These are phyloP conservation scores for Trachymyrmex septentrionalis DNA, from an alignment of 1,140 invertebrate species.

Conservation along the genomic window DNA sequence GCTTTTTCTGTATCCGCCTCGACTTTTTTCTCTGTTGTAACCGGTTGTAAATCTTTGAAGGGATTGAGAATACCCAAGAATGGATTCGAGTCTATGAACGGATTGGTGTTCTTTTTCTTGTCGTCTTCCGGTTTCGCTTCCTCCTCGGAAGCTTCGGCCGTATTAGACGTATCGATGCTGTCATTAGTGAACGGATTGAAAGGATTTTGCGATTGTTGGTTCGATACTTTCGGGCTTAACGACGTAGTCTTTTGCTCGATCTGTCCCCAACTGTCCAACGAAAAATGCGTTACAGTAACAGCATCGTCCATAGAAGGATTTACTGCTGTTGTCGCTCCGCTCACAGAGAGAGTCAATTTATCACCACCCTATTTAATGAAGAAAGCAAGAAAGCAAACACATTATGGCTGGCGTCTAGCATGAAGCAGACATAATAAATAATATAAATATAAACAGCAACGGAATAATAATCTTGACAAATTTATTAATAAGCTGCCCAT, in stretches of 20 bases:
- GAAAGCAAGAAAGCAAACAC: slow-evolving; percentile 81
- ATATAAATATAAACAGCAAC: slow-evolving; percentile 24
- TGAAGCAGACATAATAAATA: slow-evolving; percentile 54
- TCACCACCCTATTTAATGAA: slow-evolving; percentile 89
- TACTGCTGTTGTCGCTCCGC: slow-evolving; percentile 77
- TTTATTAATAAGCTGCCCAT: slow-evolving; percentile 20
- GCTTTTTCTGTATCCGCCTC: slow-evolving; percentile 74
- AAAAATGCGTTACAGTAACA: slow-evolving; percentile 86
- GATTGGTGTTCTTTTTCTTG: slow-evolving; percentile 86
- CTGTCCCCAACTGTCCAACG: slow-evolving; percentile 85
- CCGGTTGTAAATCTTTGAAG: slow-evolving; percentile 81
- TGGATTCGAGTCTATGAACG: slow-evolving; percentile 88
- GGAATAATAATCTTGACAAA: slow-evolving; percentile 14
- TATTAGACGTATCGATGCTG: slow-evolving; percentile 69
- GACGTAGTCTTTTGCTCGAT: slow-evolving; percentile 85
- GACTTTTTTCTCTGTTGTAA: slow-evolving; percentile 74
- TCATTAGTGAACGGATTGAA: slow-evolving; percentile 84
- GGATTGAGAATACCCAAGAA: slow-evolving; percentile 85
- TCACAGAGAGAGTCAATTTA: slow-evolving; percentile 91
- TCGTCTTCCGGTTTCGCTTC: slow-evolving; percentile 79
- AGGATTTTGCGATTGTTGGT: slow-evolving; percentile 84
- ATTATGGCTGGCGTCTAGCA: slow-evolving; percentile 77
- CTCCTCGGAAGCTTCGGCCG: slow-evolving; percentile 69
- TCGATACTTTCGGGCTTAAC: slow-evolving; percentile 81
- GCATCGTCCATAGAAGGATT: slow-evolving; percentile 82